These are phyloP conservation scores for Erythrocercus mccallii DNA, from an alignment of 2,113 vertebrate species.

Conservation along the genomic window DNA sequence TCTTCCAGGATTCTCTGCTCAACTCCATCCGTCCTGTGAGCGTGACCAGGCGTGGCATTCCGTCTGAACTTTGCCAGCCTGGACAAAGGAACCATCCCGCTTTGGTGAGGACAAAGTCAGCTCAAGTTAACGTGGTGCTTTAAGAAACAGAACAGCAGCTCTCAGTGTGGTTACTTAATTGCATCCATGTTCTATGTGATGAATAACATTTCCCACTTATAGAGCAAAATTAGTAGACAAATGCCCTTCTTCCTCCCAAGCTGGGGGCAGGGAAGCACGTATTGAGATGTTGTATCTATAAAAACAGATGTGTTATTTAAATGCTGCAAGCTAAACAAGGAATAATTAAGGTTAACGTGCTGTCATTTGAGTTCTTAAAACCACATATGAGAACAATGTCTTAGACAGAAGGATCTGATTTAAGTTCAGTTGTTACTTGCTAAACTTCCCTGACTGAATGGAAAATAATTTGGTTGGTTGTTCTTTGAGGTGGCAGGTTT, in stretches of 20 bases:
- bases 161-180: constrained; percentile 27
- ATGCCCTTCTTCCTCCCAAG: background rate
- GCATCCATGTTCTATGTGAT: constrained; percentile 2
- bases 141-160: background rate
- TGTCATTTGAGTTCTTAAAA: constrained; percentile 36
- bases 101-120: background rate
- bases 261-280: fast-evolving
- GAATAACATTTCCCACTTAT: constrained; percentile 6
- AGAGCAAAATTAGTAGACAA: constrained; percentile 25
- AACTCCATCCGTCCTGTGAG: background rate
- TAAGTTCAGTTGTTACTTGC: constrained; percentile 9
- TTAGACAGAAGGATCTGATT: constrained; percentile 29
- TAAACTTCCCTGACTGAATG: background rate
- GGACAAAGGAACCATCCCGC: background rate
- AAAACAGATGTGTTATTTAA: constrained; percentile 50
- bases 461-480: background rate
- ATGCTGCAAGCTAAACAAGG: constrained; percentile 23
- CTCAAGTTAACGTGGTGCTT: background rate
- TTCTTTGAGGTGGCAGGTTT: constrained; percentile 22
- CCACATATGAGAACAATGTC: constrained; percentile 4
- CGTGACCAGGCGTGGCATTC: background rate
- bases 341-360: constrained; percentile 33
- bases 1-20: background rate
- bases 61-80: background rate
- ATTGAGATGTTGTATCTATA: constrained; percentile 14